A percentile compares a stretch with the other conserved stretches of the same genome.
phyloP scores from a whole-genome alignment of 2,888 invertebrate genomes.

The Netelia virgata region DNA sequence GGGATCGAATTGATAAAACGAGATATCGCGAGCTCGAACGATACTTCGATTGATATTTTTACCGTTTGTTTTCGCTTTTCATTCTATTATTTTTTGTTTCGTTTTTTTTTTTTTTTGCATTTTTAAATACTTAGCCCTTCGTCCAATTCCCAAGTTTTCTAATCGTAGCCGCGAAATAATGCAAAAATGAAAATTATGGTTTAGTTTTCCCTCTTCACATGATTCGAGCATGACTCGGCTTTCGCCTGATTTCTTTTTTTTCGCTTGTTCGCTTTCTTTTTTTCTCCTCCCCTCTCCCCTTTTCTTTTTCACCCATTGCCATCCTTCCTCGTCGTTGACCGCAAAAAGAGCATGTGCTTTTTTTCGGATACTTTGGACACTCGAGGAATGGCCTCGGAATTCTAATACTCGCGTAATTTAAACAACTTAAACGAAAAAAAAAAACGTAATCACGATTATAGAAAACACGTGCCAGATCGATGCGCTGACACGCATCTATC shows the following conservation, averaged over 20 bases:
- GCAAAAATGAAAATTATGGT: conserved; percentile 43
- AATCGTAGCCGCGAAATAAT: conserved; percentile 46
- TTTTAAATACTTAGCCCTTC: background rate
- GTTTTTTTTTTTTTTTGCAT: conserved; percentile 35
- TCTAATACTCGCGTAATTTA: conserved; percentile 31
- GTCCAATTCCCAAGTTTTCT: conserved; percentile 7
- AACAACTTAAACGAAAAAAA: conserved; percentile 5
- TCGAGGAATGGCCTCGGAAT: conserved; percentile 37
- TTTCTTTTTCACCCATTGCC: conserved; percentile 34
- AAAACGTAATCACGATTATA: conserved; percentile 13
- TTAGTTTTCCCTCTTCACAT: conserved; percentile 41
- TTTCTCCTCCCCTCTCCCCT: conserved; percentile 33
- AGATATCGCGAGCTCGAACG: conserved; percentile 42
- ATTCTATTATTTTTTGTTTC: conserved; percentile 40
- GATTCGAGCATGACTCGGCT: conserved; percentile 63
- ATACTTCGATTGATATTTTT: conserved; percentile 42
- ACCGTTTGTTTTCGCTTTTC: conserved; percentile 34
- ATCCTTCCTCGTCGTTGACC: conserved; percentile 43
- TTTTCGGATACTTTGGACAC: conserved; percentile 53
- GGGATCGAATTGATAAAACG: conserved; percentile 59
- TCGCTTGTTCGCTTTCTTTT: conserved; percentile 41
- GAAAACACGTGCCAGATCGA: background rate
- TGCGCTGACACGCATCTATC: conserved; percentile 54
- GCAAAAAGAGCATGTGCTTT: conserved; percentile 54
- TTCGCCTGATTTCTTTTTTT: conserved; percentile 54